Evolutionary conservation across 1,140 invertebrate genomes (phyloP).

Genomic region (Mactra quadrangularis): DNA sequence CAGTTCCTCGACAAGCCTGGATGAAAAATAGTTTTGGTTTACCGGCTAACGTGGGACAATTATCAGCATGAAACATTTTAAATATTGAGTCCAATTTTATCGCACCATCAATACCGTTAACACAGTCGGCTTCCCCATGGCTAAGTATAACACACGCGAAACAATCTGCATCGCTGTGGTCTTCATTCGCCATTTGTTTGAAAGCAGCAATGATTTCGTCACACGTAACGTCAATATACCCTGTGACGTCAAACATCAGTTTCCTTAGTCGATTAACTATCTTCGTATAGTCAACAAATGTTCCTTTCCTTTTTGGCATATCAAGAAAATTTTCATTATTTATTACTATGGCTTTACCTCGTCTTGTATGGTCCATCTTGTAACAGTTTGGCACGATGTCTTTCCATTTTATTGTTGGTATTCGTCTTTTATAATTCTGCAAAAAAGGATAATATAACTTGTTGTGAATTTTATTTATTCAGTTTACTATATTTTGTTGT

Average conservation of each 20-base stretch:
- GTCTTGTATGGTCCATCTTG: conserved; percentile 37
- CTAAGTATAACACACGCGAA: conserved; percentile 68
- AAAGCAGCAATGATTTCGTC: conserved; percentile 35
- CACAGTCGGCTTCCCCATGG: conserved; percentile 70
- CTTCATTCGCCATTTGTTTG: conserved; percentile 10
- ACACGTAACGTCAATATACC: conserved; percentile 39
- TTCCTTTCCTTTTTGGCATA: conserved; percentile 25
- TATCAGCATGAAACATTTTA: conserved; percentile 69
- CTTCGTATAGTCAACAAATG: conserved; percentile 4
- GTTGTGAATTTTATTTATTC: too few species aligned
- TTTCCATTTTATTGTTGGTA: not conserved
- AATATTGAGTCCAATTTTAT: conserved; percentile 68
- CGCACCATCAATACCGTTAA: conserved; percentile 69
- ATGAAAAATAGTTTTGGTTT: conserved; percentile 81
- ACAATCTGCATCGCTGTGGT: conserved; percentile 63
- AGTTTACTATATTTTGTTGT: too few species aligned
- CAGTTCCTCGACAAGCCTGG: conserved; percentile 75
- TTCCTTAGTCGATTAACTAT: conserved; percentile 17
- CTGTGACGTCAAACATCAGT: conserved; percentile 20
- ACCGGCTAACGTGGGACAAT: conserved; percentile 65
- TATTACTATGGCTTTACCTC: conserved; percentile 43
- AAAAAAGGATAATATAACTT: not conserved
- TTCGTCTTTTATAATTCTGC: conserved; percentile 17
- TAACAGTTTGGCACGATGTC: conserved; percentile 25
- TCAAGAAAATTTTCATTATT: conserved; percentile 34